A percentile compares a stretch with the other conserved stretches of the same genome.
Conservation (phyloP, 2,797 vertebrate species). For the Hipposideros larvatus region DNA sequence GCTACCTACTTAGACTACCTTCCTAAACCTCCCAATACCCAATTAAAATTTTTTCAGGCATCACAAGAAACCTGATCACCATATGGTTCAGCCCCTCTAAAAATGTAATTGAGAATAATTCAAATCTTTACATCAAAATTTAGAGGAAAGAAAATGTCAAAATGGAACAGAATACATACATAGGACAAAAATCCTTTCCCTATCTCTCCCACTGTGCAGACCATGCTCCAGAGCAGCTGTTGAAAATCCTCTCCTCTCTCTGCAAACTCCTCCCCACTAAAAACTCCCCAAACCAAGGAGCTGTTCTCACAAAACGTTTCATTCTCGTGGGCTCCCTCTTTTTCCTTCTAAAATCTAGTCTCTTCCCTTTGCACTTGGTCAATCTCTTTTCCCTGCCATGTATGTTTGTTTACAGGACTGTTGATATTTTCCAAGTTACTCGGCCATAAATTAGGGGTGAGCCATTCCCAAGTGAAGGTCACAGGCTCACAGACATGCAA, state of each 20-base stretch:
- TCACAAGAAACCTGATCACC: neutral
- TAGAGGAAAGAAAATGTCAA: neutral
- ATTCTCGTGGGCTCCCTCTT: neutral
- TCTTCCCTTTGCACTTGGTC: neutral
- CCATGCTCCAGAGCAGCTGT: neutral
- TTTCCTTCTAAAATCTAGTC: neutral
- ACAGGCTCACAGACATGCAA: neutral
- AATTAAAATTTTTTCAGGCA: neutral
- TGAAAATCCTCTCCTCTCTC: neutral
- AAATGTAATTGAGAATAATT: neutral
- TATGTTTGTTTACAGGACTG: neutral
- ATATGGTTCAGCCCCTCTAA: neutral
- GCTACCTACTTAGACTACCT: neutral
- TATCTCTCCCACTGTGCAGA: neutral
- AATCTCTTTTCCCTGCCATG: neutral
- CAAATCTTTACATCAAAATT: neutral
- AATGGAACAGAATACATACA: neutral
- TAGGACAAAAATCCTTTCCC: neutral
- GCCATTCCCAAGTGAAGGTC: neutral
- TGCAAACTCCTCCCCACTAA: neutral
- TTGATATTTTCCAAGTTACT: slow-evolving; percentile 12
- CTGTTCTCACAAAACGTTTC: neutral
- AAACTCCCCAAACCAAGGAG: neutral
- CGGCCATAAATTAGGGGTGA: neutral
- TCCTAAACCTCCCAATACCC: neutral